Evolutionary conservation across 2,113 vertebrate genomes (phyloP).

Genomic region (Pluvialis apricaria): DNA sequence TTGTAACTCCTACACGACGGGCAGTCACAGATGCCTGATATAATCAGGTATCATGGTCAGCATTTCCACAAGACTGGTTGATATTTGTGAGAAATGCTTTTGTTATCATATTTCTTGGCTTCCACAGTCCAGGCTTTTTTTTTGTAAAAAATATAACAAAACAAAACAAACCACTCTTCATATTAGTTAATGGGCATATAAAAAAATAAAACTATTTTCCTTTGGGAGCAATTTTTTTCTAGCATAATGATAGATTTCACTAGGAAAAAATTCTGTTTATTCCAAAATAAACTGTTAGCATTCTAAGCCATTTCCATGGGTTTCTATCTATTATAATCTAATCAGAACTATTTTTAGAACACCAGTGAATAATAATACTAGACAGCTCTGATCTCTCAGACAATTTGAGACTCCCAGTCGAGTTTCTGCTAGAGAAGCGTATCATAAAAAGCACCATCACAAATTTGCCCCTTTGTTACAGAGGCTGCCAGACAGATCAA

Average conservation of each 20-base stretch:
- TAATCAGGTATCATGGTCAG: background rate
- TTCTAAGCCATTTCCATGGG: conserved; percentile 18
- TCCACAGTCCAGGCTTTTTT: background rate
- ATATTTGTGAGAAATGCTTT: background rate
- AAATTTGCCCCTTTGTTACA: conserved; percentile 24
- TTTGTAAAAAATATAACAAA: background rate
- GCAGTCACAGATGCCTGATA: background rate
- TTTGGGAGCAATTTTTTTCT: background rate
- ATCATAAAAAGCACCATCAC: conserved; percentile 24
- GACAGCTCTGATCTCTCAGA: conserved; percentile 28
- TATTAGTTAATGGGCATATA: background rate
- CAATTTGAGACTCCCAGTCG: background rate
- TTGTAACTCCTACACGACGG: background rate
- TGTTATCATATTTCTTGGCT: background rate
- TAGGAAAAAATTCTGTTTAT: conserved; percentile 11
- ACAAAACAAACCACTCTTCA: background rate
- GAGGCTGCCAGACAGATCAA: conserved; percentile 45
- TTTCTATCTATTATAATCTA: conserved; percentile 35
- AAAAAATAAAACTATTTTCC: background rate
- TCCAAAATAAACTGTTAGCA: conserved; percentile 36
- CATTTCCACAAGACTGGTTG: background rate
- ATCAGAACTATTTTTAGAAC: conserved; percentile 44
- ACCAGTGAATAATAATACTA: background rate
- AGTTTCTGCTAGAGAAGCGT: background rate
- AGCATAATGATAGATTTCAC: background rate